Percentiles rank a stretch among this genome's conserved stretches.
phyloP scores from a whole-genome alignment of 2,113 vertebrate species.

The Strigops habroptila region DNA sequence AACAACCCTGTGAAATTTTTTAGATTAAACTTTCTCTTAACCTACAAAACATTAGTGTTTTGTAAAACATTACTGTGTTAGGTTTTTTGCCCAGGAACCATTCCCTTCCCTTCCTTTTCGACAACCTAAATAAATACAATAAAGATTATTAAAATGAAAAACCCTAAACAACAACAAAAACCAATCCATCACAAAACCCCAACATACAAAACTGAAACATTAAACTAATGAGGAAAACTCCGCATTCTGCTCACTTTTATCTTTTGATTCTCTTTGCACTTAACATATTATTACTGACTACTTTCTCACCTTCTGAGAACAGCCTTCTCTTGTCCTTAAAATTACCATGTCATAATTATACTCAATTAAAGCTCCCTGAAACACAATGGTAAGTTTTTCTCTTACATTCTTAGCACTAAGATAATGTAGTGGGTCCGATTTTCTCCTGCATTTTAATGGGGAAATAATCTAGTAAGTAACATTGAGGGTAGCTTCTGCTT shows the following conservation, averaged over 20 bases:
- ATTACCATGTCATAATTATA: background rate
- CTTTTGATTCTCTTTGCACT: background rate
- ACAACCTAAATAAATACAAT: background rate
- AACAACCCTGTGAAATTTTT: background rate
- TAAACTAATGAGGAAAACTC: background rate
- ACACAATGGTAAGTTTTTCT: rapidly evolving
- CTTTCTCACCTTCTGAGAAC: background rate
- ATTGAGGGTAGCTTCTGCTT: background rate
- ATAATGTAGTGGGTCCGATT: background rate
- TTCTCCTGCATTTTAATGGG: background rate
- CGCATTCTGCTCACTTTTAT: background rate
- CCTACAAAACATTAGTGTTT: background rate
- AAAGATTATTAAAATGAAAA: background rate
- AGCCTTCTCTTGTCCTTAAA: background rate
- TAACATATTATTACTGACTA: background rate
- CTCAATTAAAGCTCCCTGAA: background rate
- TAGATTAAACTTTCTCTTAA: background rate
- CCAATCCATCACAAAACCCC: background rate
- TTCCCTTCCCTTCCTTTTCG: background rate
- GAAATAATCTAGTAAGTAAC: background rate
- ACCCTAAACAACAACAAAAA: background rate
- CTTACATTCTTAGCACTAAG: background rate
- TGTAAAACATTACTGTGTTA: no score
- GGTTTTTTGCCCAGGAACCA: background rate
- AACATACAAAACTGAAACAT: background rate